Conservation (phyloP, 2,888 invertebrate species). For the Sinopyrophorus schimmeli region DNA sequence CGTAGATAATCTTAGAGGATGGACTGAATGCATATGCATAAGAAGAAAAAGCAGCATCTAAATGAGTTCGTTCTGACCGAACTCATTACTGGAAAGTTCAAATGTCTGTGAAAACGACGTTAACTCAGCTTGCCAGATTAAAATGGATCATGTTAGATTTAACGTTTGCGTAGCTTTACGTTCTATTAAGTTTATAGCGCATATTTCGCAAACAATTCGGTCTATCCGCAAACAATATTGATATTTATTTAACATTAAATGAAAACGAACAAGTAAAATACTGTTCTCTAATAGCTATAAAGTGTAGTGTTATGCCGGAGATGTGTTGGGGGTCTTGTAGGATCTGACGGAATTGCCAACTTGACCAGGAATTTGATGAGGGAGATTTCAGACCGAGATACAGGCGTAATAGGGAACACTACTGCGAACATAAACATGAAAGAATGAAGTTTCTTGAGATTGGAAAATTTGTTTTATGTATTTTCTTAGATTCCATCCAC, state of each 20-base stretch:
- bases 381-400: slow-evolving; percentile 40
- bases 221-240: too few relatives aligned
- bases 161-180: too few relatives aligned
- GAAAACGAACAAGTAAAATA: slow-evolving; percentile 29
- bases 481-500: slow-evolving; percentile 23
- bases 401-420: slow-evolving; percentile 42
- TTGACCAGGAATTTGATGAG: slow-evolving; percentile 46
- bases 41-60: slow-evolving; percentile 6
- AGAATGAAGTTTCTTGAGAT: slow-evolving; percentile 37
- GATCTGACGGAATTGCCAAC: slow-evolving; percentile 39
- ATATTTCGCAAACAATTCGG: too few relatives aligned
- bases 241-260: too few relatives aligned
- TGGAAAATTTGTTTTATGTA: slow-evolving; percentile 28
- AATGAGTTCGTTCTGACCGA: slow-evolving; percentile 10
- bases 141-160: slow-evolving; percentile 23
- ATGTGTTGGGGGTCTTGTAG: slow-evolving; percentile 33
- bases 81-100: slow-evolving; percentile 12
- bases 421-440: slow-evolving; percentile 41
- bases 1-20: too few relatives aligned
- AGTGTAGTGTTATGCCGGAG: slow-evolving; percentile 21
- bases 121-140: slow-evolving; percentile 21
- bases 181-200: too few relatives aligned
- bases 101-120: slow-evolving; percentile 21
- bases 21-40: slow-evolving; percentile 16
- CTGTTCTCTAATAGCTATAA: slow-evolving; percentile 22